Evolutionary conservation across 2,113 vertebrate genomes (phyloP).

Genomic region (Asarcornis scutulata): DNA sequence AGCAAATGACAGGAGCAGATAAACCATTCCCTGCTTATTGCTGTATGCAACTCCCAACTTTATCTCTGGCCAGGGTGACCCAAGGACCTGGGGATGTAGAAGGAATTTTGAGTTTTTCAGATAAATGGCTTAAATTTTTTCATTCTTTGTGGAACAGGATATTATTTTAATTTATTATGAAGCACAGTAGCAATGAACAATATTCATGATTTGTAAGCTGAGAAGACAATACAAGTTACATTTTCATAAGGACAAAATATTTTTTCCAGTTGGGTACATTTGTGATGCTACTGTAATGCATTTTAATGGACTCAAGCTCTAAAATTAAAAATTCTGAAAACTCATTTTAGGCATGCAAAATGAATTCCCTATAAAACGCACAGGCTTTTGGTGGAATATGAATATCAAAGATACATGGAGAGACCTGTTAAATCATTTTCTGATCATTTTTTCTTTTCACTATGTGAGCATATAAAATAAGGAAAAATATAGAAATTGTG

Average conservation of each 20-base stretch:
- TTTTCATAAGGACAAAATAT: not conserved
- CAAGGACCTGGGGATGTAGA: not conserved
- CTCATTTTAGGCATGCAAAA: conserved; percentile 1
- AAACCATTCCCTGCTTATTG: not conserved
- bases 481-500: not conserved
- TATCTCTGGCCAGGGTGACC: not conserved
- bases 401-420: not conserved
- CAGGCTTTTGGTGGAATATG: not conserved
- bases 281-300: not conserved
- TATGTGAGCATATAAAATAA: not conserved
- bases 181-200: not conserved
- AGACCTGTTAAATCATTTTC: not conserved
- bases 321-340: conserved; percentile 23
- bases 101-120: not conserved
- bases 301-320: not conserved
- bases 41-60: not conserved
- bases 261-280: not conserved
- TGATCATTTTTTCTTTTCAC: not conserved
- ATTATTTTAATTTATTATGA: not conserved
- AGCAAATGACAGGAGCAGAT: conserved; percentile 30
- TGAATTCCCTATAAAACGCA: not conserved
- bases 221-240: not conserved
- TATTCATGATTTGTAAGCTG: not conserved
- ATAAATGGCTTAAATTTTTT: not conserved
- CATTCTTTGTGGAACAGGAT: not conserved